Percentiles rank a stretch among this genome's conserved stretches.
phyloP scores from a whole-genome alignment of 2,113 vertebrate genomes.

The Brachionichthys hirsutus region DNA sequence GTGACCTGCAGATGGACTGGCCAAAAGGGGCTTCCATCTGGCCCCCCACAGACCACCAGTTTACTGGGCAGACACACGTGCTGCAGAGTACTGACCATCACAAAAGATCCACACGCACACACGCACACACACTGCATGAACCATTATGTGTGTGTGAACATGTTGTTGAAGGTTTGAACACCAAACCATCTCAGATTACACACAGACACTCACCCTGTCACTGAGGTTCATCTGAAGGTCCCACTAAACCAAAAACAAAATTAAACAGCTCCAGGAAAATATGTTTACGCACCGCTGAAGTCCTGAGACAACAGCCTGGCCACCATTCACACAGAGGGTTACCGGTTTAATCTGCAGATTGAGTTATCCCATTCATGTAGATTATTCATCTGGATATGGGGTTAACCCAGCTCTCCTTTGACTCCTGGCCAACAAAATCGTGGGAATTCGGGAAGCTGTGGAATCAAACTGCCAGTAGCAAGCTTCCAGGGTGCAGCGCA shows the following conservation, averaged over 20 bases:
- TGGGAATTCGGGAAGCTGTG: constrained; percentile 58
- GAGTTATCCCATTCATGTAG: constrained; percentile 61
- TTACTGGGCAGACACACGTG: constrained; percentile 18
- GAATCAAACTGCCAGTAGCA: constrained; percentile 21
- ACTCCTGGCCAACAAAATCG: constrained; percentile 60
- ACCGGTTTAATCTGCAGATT: constrained; percentile 71
- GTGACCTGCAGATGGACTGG: constrained; percentile 75
- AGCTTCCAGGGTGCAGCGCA: constrained; percentile 15
- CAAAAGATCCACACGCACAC: constrained; percentile 2
- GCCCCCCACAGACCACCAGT: constrained; percentile 50
- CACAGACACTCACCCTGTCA: constrained; percentile 10
- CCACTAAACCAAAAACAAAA: constrained; percentile 60
- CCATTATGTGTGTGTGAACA: neutral
- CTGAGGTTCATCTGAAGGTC: constrained; percentile 30
- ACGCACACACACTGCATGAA: neutral
- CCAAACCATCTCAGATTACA: neutral
- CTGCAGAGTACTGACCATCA: constrained; percentile 2
- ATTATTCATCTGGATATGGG: constrained; percentile 69
- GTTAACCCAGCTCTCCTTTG: constrained; percentile 69
- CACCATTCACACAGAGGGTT: constrained; percentile 73
- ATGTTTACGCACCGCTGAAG: constrained; percentile 52
- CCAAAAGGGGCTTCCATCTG: constrained; percentile 77
- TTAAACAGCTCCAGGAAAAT: constrained; percentile 54
- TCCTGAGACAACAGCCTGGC: constrained; percentile 66
- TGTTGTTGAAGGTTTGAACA: constrained; percentile 11